Conservation (phyloP, 2,888 invertebrate species). For the Cistogaster globosa region DNA sequence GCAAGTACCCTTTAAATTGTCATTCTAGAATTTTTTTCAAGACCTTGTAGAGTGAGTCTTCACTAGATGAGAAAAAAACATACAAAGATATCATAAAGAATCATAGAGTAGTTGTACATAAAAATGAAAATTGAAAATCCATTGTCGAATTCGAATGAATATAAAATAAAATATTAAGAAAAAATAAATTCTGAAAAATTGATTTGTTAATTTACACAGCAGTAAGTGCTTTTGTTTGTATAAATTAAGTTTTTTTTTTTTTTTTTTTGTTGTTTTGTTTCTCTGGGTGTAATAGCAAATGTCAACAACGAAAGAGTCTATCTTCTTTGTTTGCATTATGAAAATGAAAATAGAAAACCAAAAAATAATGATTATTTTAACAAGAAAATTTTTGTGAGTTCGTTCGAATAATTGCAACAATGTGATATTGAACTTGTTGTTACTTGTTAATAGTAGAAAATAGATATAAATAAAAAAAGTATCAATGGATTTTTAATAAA, state of each 20-base stretch:
- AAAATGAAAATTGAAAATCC: constrained; percentile 16
- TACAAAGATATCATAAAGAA: constrained; percentile 12
- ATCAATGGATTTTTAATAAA: too few species aligned
- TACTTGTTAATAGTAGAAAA: background rate
- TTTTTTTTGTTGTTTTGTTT: background rate
- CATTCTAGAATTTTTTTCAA: constrained; percentile 52
- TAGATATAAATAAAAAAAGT: background rate
- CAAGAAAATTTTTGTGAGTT: background rate
- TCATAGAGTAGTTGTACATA: constrained; percentile 1
- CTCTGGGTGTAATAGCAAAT: constrained; percentile 56
- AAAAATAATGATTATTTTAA: background rate
- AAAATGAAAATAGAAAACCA: constrained; percentile 22
- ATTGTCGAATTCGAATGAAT: constrained; percentile 16
- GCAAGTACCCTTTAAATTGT: constrained; percentile 60
- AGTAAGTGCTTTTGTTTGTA: constrained; percentile 48
- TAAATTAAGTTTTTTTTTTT: constrained; percentile 1
- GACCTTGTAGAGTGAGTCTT: constrained; percentile 27
- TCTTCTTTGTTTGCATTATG: constrained; percentile 51
- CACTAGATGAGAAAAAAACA: constrained; percentile 8
- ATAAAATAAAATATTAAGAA: constrained; percentile 22
- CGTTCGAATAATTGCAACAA: constrained; percentile 9
- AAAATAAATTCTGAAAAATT: constrained; percentile 40
- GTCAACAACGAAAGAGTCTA: constrained; percentile 26
- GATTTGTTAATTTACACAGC: constrained; percentile 48
- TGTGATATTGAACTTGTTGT: constrained; percentile 38